A percentile compares a stretch with the other conserved stretches of the same genome.
Conservation (phyloP, 2,797 vertebrate genomes). For the Phoebastria nigripes region DNA sequence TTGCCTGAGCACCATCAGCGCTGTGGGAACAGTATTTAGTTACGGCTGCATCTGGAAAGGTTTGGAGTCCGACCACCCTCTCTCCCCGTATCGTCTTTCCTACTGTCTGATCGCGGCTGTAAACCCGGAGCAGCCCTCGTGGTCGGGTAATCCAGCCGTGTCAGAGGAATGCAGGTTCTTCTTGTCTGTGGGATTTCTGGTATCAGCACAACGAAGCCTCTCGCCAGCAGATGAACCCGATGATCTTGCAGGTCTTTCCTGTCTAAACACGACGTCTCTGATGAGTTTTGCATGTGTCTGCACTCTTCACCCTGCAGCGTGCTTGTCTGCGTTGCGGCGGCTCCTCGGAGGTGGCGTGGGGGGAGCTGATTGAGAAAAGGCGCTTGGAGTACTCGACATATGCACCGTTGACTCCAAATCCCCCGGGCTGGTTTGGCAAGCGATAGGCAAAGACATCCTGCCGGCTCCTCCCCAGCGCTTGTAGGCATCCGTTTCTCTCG, state of each 20-base stretch:
- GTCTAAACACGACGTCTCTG: neutral
- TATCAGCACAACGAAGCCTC: neutral
- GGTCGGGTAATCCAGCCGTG: neutral
- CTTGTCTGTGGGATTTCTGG: neutral
- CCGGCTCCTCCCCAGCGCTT: neutral
- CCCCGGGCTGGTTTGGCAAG: neutral
- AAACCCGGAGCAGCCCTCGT: neutral
- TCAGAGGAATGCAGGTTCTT: neutral
- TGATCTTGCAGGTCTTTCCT: neutral
- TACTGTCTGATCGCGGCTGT: neutral
- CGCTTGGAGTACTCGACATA: accelerated
- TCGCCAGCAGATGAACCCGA: neutral
- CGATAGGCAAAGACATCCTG: neutral
- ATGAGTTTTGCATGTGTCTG: neutral
- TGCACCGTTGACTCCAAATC: neutral
- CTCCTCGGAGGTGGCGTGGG: neutral
- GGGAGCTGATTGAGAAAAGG: neutral
- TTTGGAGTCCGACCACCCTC: neutral
- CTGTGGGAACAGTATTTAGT: neutral
- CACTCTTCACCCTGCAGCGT: neutral
- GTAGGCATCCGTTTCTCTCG: neutral
- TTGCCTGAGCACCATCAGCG: neutral
- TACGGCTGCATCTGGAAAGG: neutral
- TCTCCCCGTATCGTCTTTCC: neutral
- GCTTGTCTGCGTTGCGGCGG: accelerated